A percentile compares a stretch with the other conserved stretches of the same genome.
These are phyloP conservation scores for Ambastaia sidthimunki DNA, from an alignment of 2,797 vertebrate species.

Conservation along the genomic window DNA sequence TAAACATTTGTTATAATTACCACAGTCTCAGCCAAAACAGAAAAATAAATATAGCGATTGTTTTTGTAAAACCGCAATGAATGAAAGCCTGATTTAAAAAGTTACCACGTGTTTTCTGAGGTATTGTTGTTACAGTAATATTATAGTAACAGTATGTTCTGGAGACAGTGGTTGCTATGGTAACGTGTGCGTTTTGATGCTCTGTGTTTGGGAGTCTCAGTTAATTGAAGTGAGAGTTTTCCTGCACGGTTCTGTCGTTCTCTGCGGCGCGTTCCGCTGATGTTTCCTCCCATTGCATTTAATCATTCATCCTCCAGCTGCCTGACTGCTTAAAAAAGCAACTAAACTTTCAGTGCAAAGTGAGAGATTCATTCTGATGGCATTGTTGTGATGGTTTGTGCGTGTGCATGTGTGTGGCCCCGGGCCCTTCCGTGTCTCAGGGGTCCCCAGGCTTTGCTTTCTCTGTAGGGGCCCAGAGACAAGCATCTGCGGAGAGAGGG, in stretches of 20 bases:
- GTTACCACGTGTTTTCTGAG: background rate
- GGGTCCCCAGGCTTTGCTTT: slow-evolving; percentile 20
- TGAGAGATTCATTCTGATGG: slow-evolving; percentile 61
- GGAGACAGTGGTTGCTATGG: background rate
- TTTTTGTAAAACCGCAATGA: no score
- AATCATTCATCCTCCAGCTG: slow-evolving; percentile 84
- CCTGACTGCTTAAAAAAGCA: slow-evolving; percentile 83
- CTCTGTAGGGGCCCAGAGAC: slow-evolving; percentile 31
- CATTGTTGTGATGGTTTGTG: slow-evolving; percentile 38
- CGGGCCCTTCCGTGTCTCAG: slow-evolving; percentile 28
- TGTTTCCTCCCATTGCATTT: slow-evolving; percentile 79
- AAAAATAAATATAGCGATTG: no score
- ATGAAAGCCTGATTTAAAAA: no score
- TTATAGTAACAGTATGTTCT: background rate
- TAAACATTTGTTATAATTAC: no score
- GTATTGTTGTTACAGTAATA: background rate
- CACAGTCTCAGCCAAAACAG: no score
- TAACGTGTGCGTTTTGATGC: background rate
- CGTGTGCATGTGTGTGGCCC: slow-evolving; percentile 45
- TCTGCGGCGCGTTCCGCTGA: slow-evolving; percentile 43
- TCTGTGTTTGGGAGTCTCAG: background rate
- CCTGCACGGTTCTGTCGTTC: slow-evolving; percentile 57
- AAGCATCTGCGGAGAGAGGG: slow-evolving; percentile 18
- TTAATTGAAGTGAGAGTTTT: slow-evolving; percentile 43
- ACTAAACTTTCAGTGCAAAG: slow-evolving; percentile 67